phyloP scores from a whole-genome alignment of 2,113 vertebrate species.

The Phyllopteryx taeniolatus region DNA sequence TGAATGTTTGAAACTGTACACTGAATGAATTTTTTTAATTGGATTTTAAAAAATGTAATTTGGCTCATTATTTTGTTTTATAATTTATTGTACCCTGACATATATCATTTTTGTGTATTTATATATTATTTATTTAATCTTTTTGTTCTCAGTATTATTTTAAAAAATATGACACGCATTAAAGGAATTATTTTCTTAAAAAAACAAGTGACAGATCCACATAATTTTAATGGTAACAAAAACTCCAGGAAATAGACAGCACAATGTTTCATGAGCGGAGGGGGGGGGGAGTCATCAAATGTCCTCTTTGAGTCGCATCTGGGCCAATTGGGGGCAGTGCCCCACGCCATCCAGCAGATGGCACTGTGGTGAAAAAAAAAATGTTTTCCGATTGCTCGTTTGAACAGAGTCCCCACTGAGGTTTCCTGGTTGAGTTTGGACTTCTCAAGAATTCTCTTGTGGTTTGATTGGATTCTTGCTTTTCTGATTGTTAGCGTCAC shows the following conservation, averaged over 20 bases:
- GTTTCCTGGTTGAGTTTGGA: neutral
- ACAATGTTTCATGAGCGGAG: too few species aligned
- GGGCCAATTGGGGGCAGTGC: neutral
- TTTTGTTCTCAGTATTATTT: too few species aligned
- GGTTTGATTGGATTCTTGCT: neutral
- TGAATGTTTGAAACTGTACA: too few species aligned
- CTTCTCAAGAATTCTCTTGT: neutral
- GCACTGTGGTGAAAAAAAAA: neutral
- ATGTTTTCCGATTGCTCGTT: neutral
- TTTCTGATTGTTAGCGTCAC: slow-evolving; percentile 8
- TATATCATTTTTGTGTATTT: too few species aligned
- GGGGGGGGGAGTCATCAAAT: too few species aligned
- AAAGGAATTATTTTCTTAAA: neutral
- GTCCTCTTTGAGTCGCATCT: neutral
- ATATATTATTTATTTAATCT: too few species aligned
- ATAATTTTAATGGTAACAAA: neutral
- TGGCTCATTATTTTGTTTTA: neutral
- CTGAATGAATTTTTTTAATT: too few species aligned
- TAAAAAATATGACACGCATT: neutral
- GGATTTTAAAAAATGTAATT: neutral
- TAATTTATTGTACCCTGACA: too few species aligned
- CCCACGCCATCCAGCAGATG: neutral
- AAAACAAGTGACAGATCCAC: neutral
- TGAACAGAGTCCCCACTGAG: neutral
- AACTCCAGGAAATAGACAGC: neutral